These are phyloP conservation scores for Vollenhovia emeryi DNA, from an alignment of 1,140 invertebrate species.

Conservation along the genomic window DNA sequence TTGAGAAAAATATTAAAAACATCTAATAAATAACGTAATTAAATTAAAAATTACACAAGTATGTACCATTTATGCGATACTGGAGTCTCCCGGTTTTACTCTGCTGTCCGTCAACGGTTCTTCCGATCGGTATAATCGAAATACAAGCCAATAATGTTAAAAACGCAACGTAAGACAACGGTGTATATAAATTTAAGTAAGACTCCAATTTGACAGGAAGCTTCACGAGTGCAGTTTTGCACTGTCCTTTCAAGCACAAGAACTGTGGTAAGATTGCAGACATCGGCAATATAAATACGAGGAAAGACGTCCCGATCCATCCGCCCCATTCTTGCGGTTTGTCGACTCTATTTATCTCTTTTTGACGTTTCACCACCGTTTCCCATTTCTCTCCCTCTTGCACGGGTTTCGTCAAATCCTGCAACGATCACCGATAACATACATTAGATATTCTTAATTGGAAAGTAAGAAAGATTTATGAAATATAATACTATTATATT, in stretches of 20 bases:
- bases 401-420: slow-evolving; percentile 72
- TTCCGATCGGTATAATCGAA: slow-evolving; percentile 80
- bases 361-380: slow-evolving; percentile 72
- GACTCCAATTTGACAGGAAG: slow-evolving; percentile 71
- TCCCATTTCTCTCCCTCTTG: slow-evolving; percentile 69
- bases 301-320: slow-evolving; percentile 77
- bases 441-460: not conserved
- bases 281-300: slow-evolving; percentile 72
- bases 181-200: slow-evolving; percentile 75
- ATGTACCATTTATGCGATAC: slow-evolving; percentile 82
- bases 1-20: not conserved
- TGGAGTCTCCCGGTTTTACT: slow-evolving; percentile 78
- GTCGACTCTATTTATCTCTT: slow-evolving; percentile 75
- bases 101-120: slow-evolving; percentile 76
- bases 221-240: slow-evolving; percentile 68
- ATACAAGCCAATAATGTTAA: slow-evolving; percentile 71
- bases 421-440: slow-evolving; percentile 32
- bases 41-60: slow-evolving; percentile 15
- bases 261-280: slow-evolving; percentile 77
- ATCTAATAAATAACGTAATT: no score
- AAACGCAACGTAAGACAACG: slow-evolving; percentile 74
- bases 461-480: not conserved
- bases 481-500: not conserved
- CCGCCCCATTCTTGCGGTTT: slow-evolving; percentile 83
- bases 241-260: slow-evolving; percentile 76